A percentile compares a stretch with the other conserved stretches of the same genome.
These are phyloP conservation scores for Drosophila fulvimacula DNA, from an alignment of 2,888 invertebrate species.

Conservation along the genomic window DNA sequence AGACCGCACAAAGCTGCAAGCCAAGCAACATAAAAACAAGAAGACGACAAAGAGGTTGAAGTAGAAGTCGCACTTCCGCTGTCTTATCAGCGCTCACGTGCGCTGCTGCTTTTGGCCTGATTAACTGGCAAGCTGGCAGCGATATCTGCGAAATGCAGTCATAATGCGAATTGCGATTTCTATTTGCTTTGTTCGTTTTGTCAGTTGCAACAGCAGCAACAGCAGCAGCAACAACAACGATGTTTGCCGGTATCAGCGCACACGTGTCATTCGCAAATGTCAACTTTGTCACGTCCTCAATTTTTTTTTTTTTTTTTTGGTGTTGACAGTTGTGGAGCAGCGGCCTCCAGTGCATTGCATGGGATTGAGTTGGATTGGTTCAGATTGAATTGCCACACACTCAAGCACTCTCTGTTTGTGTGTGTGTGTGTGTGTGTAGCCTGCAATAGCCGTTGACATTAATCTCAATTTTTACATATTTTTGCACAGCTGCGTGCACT, in stretches of 20 bases:
- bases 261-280: conserved; percentile 74
- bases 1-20: conserved; percentile 40
- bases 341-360: conserved; percentile 37
- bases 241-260: conserved; percentile 44
- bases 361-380: conserved; percentile 16
- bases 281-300: conserved; percentile 74
- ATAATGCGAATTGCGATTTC: conserved; percentile 33
- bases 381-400: conserved; percentile 36
- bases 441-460: conserved; percentile 60
- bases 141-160: conserved; percentile 36
- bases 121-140: conserved; percentile 33
- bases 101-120: conserved; percentile 47
- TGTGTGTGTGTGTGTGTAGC: conserved; percentile 5
- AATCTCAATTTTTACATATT: conserved; percentile 74
- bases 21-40: conserved; percentile 20
- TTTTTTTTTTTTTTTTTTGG: conserved; percentile 28
- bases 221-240: background rate
- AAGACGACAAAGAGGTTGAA: background rate
- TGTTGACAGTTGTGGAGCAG: conserved; percentile 64
- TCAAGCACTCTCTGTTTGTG: conserved; percentile 3
- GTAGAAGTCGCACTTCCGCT: conserved; percentile 53
- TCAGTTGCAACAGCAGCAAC: conserved; percentile 24
- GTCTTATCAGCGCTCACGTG: conserved; percentile 66
- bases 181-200: conserved; percentile 47
- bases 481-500: conserved; percentile 75